Evolutionary conservation across 2,113 vertebrate species (phyloP).

Genomic region (Bostrychus sinensis): DNA sequence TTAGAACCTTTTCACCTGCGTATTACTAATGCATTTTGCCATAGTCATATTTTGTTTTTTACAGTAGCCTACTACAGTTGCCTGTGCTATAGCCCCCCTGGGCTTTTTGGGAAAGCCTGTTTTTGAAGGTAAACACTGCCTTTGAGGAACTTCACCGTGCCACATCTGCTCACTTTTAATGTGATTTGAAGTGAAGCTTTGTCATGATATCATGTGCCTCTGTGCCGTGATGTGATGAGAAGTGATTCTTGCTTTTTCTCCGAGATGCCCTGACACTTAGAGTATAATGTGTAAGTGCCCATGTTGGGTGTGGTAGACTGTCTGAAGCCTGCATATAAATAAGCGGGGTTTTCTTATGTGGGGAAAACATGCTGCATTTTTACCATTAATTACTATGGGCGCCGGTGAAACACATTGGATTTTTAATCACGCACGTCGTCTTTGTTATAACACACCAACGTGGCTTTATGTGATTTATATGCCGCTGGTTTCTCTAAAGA

Average conservation of each 20-base stretch:
- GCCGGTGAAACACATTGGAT: neutral
- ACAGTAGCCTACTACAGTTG: no score
- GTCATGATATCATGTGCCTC: conserved; percentile 18
- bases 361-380: neutral
- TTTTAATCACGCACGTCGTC: neutral
- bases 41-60: no score
- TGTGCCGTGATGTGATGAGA: neutral
- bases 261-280: neutral
- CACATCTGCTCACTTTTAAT: conserved; percentile 27
- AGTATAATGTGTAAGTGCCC: neutral
- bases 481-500: neutral
- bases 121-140: conserved; percentile 39
- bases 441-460: neutral
- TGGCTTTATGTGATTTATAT: neutral
- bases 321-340: conserved; percentile 2
- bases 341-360: neutral
- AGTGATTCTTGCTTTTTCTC: conserved; percentile 13
- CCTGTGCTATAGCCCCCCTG: no score
- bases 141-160: conserved; percentile 25
- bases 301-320: conserved; percentile 41
- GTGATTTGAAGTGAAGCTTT: conserved; percentile 28
- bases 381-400: neutral
- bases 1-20: no score
- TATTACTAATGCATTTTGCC: no score
- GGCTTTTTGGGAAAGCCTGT: neutral